Evolutionary conservation across 2,888 invertebrate genomes (phyloP), one percentile per base, ranked within the genome.

Genomic region (Synanthedon andrenaeformis): DNA sequence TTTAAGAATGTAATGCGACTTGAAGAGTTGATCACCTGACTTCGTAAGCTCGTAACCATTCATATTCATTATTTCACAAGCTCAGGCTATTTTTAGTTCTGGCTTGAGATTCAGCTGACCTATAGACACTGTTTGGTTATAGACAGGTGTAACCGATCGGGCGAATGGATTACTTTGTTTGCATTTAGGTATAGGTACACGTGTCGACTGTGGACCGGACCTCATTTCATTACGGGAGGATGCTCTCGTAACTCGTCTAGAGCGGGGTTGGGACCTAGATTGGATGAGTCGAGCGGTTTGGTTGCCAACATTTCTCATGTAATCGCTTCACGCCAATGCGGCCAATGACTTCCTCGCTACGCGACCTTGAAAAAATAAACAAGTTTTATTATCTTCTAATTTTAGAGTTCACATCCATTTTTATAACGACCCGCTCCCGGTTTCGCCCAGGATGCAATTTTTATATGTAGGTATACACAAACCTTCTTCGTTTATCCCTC

Each of bases 81-180:
- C 77, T 73, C 72, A 59, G 59, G 74, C 82, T 84, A 84, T 84
- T 84, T n/a, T 84, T 69, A 61, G 79, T 76, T 67, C 80, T 83
- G 81, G 83, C 80, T 69, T 64, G 61, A 64, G 69, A 65, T 65
- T 67, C 67, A 19, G 23, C 19, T 45, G 14, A 45, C 45, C 13
- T 45, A 45, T 14, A 45, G n/a, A 14, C 45, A 6, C 83, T 84
- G 68, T 75, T 66, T 79, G 14, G 17, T 12, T 49, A 49, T 17
- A 51, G 53, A 49, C 51, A 55, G 42, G 50, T 28, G 13, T n/a
- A 17, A 42, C 53, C 53, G 48, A 23, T 53, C 60, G 56, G 13
- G 53, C 59, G 56, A 23, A 54, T 59, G 59, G 55, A 55, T 60
- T 60, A 56, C 53, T 54, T 55, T 53, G 54, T 50, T 35, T 35